These are phyloP conservation scores for Drosophila eohydei DNA, from an alignment of 2,888 invertebrate genomes.

Conservation along the genomic window DNA sequence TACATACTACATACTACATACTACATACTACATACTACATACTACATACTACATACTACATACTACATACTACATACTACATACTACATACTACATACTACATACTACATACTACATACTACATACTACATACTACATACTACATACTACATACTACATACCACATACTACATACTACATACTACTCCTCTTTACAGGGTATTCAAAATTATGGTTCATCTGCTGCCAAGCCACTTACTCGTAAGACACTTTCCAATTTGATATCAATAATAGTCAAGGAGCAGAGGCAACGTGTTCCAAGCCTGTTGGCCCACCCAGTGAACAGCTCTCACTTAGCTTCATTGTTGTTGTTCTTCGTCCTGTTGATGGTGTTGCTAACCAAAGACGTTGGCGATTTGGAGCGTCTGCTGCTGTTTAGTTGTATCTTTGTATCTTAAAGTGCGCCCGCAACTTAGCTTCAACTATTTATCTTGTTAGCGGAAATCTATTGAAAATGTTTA, in stretches of 20 bases:
- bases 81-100: too few relatives aligned
- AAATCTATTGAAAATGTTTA: slow-evolving; percentile 79
- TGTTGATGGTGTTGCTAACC: slow-evolving; percentile 16
- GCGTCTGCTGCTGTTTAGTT: slow-evolving; percentile 59
- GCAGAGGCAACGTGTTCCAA: slow-evolving; percentile 16
- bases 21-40: too few relatives aligned
- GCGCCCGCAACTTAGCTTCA: slow-evolving; percentile 55
- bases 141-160: too few relatives aligned
- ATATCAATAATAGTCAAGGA: slow-evolving; percentile 75
- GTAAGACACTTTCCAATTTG: slow-evolving; percentile 76
- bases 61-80: background rate
- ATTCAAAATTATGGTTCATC: slow-evolving; percentile 11
- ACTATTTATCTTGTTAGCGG: slow-evolving; percentile 80
- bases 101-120: too few relatives aligned
- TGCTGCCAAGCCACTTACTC: slow-evolving; percentile 56
- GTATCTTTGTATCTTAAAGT: slow-evolving; percentile 61
- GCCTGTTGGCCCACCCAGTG: background rate
- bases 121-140: background rate
- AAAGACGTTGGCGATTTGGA: slow-evolving; percentile 49
- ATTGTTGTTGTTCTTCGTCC: slow-evolving; percentile 10
- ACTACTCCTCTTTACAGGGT: background rate
- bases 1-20: background rate
- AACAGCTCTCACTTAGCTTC: slow-evolving; percentile 4
- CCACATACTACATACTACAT: too few relatives aligned
- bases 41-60: too few relatives aligned